Base-by-base conservation (phyloP, 2,113 vertebrate species). In the Hippocampus guttulatus region DNA sequence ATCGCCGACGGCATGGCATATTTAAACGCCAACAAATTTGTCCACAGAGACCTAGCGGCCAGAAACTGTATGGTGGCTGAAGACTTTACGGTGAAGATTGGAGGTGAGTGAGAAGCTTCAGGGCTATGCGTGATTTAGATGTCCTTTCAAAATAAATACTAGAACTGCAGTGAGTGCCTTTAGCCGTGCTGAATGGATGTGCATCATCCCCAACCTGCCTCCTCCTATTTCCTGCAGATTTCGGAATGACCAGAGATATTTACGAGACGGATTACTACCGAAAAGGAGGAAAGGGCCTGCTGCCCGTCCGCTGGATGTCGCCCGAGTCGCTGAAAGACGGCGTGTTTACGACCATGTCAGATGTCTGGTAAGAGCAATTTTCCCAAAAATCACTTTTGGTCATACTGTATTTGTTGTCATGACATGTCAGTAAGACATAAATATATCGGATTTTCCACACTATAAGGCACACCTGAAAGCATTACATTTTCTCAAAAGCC, bases 231-330 rank as follows among this genome's bases (percentile, higher is more conserved):
- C 71, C 64, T 45, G 55, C 71, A 98, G 97, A 98, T 89, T 99
- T 98, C 78, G 97, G 97, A 80, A 99, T 99, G 97, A 98, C 97
- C 0, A 93, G 97, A 79, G 97, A 98, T 81, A 98, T 98, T 92
- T 99, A 99, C 4, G 97, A 99, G 92, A 99, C 97, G 0, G 97
- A 99, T 92, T 99, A 99, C 87, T 99, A 99, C 83, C 88, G 97
- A 57, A 99, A 99, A 86, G 96, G 97, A 81, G 97, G 97, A 63
- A 98, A 99, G 47, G 97, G 97, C 12, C 85, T 99, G 77, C 92
- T 99, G 82, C 97, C 97, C 0, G 97, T 99, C 3, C 96, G 97
- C 84, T 99, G 97, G 97, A 99, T 99, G 97, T 98, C 97, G 70
- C 97, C 97, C 0, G 97, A 99, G 70, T 98, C 97, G 0, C 94